Percentiles rank a stretch among this genome's conserved stretches.
Conservation (phyloP, 2,797 vertebrate species). For the Cygnus olor region DNA sequence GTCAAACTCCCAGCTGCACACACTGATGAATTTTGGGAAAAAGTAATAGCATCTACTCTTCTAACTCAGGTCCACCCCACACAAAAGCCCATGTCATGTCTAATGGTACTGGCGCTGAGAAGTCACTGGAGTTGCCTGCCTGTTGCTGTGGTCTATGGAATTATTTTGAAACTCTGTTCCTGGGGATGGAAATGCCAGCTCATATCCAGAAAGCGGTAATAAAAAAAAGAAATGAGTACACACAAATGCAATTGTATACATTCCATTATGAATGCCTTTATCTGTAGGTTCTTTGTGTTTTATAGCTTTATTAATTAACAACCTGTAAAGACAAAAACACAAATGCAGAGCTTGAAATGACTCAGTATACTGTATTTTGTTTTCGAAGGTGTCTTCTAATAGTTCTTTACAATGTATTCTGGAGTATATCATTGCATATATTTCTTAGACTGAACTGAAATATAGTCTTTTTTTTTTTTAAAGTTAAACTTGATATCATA, state of each 20-base stretch:
- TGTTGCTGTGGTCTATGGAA: background rate
- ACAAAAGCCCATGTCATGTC: background rate
- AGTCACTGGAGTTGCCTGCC: background rate
- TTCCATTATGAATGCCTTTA: background rate
- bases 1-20: background rate
- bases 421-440: background rate
- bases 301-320: background rate
- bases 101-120: background rate
- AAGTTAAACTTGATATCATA: conserved; percentile 25
- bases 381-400: background rate
- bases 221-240: background rate
- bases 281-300: background rate
- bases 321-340: background rate
- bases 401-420: background rate
- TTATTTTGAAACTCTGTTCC: background rate
- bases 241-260: background rate
- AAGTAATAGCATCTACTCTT: background rate
- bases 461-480: background rate
- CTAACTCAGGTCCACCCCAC: background rate
- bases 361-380: background rate
- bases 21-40: background rate
- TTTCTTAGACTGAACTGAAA: conserved; percentile 26
- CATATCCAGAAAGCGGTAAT: background rate
- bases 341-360: background rate
- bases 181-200: background rate